Evolutionary conservation across 2,888 invertebrate species (phyloP).

Genomic region (Drosophila mercatorum): DNA sequence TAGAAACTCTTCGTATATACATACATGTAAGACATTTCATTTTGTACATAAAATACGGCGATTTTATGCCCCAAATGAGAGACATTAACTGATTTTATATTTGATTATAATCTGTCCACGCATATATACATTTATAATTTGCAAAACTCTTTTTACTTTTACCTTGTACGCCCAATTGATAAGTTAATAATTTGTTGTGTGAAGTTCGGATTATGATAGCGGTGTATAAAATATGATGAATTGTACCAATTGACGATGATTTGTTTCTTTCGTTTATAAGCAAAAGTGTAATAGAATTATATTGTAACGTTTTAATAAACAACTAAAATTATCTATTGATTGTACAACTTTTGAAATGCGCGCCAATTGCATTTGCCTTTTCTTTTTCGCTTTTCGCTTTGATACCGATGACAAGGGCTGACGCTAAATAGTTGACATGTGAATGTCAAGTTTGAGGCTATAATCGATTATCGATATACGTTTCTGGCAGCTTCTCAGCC

Average conservation of each 20-base stretch:
- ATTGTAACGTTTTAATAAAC: conserved; percentile 79
- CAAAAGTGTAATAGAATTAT: conserved; percentile 80
- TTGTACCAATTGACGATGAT: conserved; percentile 79
- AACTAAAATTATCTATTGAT: conserved; percentile 37
- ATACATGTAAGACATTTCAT: conserved; percentile 65
- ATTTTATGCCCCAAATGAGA: conserved; percentile 65
- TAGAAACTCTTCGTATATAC: conserved; percentile 54
- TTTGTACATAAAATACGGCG: conserved; percentile 70
- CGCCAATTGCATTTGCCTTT: not conserved
- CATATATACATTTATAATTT: conserved; percentile 33
- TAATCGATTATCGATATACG: conserved; percentile 8
- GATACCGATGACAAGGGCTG: conserved; percentile 7
- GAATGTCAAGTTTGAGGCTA: not conserved
- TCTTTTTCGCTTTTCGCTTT: not conserved
- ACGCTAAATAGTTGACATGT: not conserved
- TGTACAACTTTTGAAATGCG: not conserved
- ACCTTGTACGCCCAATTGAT: conserved; percentile 52
- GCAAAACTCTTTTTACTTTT: conserved; percentile 33
- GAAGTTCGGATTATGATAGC: conserved; percentile 67
- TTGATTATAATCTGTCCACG: conserved; percentile 59
- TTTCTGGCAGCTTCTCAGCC: not conserved
- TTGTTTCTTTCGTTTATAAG: conserved; percentile 81
- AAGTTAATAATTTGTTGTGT: conserved; percentile 66
- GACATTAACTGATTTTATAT: conserved; percentile 74
- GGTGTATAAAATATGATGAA: conserved; percentile 78